phyloP scores from a whole-genome alignment of 2,113 vertebrate genomes.

The Aythya baeri region DNA sequence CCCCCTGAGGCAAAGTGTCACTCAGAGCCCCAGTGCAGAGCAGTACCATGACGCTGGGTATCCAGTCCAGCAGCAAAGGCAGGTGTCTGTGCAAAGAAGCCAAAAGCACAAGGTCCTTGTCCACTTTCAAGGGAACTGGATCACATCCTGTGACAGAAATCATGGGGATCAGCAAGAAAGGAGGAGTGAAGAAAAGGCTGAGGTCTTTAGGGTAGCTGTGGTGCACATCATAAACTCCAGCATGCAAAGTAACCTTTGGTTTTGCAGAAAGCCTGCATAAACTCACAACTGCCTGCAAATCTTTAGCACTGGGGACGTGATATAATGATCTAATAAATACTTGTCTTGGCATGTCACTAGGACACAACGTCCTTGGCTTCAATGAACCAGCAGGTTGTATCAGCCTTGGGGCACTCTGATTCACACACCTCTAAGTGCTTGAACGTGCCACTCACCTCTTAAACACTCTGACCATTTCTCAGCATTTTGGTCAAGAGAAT shows the following conservation, averaged over 20 bases:
- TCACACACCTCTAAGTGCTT: neutral
- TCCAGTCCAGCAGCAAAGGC: neutral
- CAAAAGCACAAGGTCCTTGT: neutral
- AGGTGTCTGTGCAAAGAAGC: neutral
- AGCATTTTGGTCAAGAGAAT: neutral
- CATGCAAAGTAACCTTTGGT: fast-evolving
- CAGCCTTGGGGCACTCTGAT: neutral
- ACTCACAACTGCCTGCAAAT: neutral
- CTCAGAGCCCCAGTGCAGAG: neutral
- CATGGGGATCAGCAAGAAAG: neutral
- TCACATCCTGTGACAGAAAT: neutral
- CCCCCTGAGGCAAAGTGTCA: neutral
- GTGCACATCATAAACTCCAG: neutral
- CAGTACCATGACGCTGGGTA: too few relatives aligned
- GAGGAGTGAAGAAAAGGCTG: neutral
- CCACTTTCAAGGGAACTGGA: neutral
- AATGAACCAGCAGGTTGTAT: neutral
- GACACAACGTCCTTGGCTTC: neutral
- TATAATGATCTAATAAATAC: neutral
- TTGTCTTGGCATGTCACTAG: neutral
- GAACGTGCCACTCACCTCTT: fast-evolving
- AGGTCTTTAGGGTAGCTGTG: neutral
- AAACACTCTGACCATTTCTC: neutral
- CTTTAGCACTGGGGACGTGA: neutral
- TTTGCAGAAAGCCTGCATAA: neutral